These are phyloP conservation scores for Tragulus kanchil DNA, from an alignment of 2,113 vertebrate genomes.

Conservation along the genomic window DNA sequence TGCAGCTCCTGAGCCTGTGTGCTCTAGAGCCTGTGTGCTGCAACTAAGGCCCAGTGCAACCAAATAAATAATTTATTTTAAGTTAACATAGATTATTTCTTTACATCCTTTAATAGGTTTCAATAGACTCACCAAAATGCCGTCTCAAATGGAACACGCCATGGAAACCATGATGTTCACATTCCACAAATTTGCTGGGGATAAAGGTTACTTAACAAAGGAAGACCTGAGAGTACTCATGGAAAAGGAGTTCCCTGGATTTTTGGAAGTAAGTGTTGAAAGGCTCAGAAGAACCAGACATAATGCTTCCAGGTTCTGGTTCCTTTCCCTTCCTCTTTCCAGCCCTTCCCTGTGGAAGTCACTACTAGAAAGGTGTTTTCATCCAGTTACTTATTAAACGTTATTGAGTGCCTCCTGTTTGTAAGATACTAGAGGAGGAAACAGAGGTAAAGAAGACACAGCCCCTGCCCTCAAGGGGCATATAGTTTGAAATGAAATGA, in stretches of 20 bases:
- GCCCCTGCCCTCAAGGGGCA: neutral
- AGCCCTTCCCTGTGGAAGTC: neutral
- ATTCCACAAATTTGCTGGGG: conserved; percentile 88
- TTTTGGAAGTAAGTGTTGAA: conserved; percentile 85
- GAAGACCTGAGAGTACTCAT: conserved; percentile 87
- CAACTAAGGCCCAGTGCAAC: neutral
- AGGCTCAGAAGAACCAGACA: neutral
- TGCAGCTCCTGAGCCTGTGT: neutral
- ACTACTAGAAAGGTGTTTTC: neutral
- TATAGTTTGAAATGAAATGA: neutral
- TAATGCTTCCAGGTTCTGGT: neutral
- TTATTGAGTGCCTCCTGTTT: neutral
- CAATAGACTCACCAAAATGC: conserved; percentile 77
- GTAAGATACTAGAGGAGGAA: neutral
- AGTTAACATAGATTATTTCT: neutral
- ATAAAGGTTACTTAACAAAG: conserved; percentile 86
- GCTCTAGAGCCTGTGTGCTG: neutral
- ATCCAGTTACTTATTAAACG: neutral
- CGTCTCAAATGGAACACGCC: conserved; percentile 87
- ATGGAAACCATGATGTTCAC: conserved; percentile 89
- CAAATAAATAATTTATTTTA: neutral
- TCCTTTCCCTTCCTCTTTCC: neutral
- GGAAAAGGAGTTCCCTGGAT: conserved; percentile 88
- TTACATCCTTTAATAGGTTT: conserved; percentile 38
- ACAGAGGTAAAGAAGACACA: neutral